phyloP scores from a whole-genome alignment of 1,140 invertebrate species.

The Neodiprion virginianus region DNA sequence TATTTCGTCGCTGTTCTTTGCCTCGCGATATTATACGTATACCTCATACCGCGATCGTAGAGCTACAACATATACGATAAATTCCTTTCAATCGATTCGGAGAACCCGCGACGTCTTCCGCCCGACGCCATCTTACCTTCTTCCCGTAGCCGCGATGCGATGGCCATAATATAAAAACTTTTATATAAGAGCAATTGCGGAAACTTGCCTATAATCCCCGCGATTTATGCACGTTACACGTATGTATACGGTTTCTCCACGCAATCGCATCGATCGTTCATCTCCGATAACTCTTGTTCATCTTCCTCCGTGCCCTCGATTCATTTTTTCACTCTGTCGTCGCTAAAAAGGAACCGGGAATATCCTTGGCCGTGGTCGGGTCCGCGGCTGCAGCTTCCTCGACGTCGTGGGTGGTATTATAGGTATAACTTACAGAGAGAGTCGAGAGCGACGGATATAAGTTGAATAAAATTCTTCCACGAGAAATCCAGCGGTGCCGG shows the following conservation, averaged over 20 bases:
- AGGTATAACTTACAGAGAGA: neutral
- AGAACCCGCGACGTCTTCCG: constrained; percentile 1
- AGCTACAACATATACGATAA: neutral
- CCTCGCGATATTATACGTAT: neutral
- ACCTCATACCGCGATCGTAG: neutral
- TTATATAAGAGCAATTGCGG: neutral
- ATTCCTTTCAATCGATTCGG: constrained; percentile 7
- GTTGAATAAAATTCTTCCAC: neutral
- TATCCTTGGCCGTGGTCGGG: neutral
- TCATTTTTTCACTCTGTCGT: neutral
- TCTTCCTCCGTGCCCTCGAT: neutral
- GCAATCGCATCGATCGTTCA: neutral
- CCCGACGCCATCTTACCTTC: constrained; percentile 4
- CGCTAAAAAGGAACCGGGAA: neutral
- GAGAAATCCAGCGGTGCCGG: neutral
- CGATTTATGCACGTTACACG: no score
- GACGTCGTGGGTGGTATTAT: neutral
- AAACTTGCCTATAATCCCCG: neutral
- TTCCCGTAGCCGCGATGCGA: neutral
- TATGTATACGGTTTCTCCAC: neutral
- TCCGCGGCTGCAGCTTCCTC: neutral
- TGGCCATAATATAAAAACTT: neutral
- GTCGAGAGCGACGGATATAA: neutral
- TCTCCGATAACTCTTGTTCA: neutral
- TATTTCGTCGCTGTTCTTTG: neutral